phyloP scores from a whole-genome alignment of 1,140 invertebrate species.

The Orchesella cincta region DNA sequence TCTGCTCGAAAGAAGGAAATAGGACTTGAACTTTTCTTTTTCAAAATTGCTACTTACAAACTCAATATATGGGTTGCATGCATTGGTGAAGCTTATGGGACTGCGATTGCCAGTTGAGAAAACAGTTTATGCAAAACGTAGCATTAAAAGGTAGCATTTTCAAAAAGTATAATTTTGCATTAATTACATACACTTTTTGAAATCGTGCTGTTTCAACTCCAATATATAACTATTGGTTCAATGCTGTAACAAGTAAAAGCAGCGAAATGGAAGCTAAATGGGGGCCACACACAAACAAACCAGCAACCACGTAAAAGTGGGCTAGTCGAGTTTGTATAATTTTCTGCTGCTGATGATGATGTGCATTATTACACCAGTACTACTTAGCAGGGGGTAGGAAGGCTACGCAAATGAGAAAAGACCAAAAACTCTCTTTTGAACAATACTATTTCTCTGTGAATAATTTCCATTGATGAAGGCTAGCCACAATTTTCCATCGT shows the following conservation, averaged over 20 bases:
- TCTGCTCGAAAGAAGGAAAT: no score
- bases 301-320: neutral
- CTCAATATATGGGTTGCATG: no score
- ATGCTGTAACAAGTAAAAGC: neutral
- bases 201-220: neutral
- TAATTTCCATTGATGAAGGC: slow-evolving; percentile 7
- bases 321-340: slow-evolving; percentile 12
- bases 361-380: slow-evolving; percentile 6
- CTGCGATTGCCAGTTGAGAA: no score
- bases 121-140: no score
- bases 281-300: slow-evolving; percentile 10
- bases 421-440: neutral
- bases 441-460: neutral
- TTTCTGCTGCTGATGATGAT: neutral
- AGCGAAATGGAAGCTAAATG: no score
- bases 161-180: slow-evolving; percentile 16
- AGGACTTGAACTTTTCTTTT: no score
- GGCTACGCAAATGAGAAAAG: neutral
- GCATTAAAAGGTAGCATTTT: neutral
- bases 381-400: neutral
- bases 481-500: neutral
- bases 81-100: no score
- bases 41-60: no score
- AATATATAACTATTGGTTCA: neutral
- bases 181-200: slow-evolving; percentile 2